Evolutionary conservation across 2,888 invertebrate species (phyloP).

Genomic region (Stenodema calcarata): DNA sequence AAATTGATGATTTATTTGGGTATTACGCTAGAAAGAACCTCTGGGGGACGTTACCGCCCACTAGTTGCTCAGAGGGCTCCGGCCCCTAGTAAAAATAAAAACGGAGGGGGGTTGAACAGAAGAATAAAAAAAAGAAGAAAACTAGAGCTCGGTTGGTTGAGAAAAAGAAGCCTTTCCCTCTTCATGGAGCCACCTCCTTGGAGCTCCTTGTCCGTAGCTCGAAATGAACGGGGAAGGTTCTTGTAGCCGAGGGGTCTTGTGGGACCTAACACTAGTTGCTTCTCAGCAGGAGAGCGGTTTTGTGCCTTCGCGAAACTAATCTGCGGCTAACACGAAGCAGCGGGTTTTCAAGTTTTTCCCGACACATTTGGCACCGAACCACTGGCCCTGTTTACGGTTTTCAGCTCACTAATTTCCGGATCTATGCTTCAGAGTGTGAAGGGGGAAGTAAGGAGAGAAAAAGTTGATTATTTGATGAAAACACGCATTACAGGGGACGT

Average conservation of each 20-base stretch:
- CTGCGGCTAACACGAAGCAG: conserved; percentile 30
- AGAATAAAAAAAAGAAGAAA: neutral
- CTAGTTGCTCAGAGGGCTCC: conserved; percentile 11
- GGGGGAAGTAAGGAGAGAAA: too few species aligned
- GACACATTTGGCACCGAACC: conserved; percentile 16
- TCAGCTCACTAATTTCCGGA: neutral
- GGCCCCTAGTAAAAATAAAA: neutral
- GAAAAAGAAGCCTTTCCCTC: neutral
- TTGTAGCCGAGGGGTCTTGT: neutral
- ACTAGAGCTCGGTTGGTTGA: neutral
- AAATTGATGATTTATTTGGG: neutral
- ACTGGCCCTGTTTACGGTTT: neutral
- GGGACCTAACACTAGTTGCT: conserved; percentile 25
- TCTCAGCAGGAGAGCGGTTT: conserved; percentile 23
- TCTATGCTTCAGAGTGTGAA: neutral
- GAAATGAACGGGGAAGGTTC: neutral
- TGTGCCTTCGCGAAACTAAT: conserved; percentile 12
- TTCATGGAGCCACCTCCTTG: neutral
- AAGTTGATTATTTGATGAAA: too few species aligned
- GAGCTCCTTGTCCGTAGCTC: neutral
- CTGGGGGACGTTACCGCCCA: conserved; percentile 17
- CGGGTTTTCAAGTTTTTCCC: conserved; percentile 27
- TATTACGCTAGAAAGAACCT: neutral
- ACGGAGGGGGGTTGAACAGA: neutral
- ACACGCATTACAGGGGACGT: too few species aligned